Evolutionary conservation across 2,113 vertebrate species (phyloP), one percentile per base, ranked within the genome.

Genomic region (Nothoprocta perdicaria): DNA sequence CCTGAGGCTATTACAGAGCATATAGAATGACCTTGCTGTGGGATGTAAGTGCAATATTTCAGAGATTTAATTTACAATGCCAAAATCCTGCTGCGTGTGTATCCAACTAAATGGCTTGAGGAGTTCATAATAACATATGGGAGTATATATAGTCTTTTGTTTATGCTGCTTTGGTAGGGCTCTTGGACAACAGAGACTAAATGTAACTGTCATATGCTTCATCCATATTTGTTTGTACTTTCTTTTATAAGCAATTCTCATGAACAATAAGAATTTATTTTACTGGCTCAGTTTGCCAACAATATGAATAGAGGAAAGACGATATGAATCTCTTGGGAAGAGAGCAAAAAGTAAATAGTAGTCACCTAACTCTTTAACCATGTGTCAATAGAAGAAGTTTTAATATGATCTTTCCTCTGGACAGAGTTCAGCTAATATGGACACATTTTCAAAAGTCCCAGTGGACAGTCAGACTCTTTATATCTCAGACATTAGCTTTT

Each of bases 1-100:
- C 76, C 29, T 46, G 53, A 90, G 41, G 31, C 52, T 86, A 81
- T 40, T 75, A 52, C 31, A 46, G 72, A 43, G 8, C 57, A 61
- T 65, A 35, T 24, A 55, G 40, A 45, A 65, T 78, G 53, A 87
- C 65, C 46, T 90, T 91, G 35, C 45, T 76, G 35, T 52, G 53
- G 90, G 73, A 81, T 38, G 10, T 6, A 58, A 22, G 9, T 62
- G 14, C 16, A 84, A 40, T 38, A 84, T 78, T 84, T 91, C 58
- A 65, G 12, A 73, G 48, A 50, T 86, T 78, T 79, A 11, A 89
- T 94, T 75, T 90, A 89, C 14, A 84, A 35, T 79, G 58, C 8
- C 78, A 78, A 80, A 14, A 71, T 85, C 18, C 65, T 91, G 18
- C 15, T 89, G 43, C 75, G 5, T 91, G 7, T 72, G 61, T 91